These are phyloP conservation scores for Pheosia gnoma DNA, from an alignment of 2,888 invertebrate genomes.

Conservation along the genomic window DNA sequence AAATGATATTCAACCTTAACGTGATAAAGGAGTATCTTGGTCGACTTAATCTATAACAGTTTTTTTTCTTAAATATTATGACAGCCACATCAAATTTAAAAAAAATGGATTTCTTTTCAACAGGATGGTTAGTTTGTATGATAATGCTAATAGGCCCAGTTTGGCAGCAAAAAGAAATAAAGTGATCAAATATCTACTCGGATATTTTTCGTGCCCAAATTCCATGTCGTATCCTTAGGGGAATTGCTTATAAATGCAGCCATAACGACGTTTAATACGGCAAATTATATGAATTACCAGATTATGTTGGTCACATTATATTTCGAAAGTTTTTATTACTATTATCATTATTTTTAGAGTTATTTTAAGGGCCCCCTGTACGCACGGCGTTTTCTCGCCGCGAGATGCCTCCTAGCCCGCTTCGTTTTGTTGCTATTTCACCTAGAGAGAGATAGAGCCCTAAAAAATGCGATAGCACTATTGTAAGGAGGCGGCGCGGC, in stretches of 20 bases:
- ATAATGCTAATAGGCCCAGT: neutral
- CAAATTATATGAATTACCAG: conserved; percentile 65
- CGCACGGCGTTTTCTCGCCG: no score
- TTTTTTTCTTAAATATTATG: no score
- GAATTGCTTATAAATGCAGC: conserved; percentile 33
- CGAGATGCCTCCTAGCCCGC: no score
- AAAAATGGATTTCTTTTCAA: neutral
- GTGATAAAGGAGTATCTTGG: no score
- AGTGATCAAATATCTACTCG: neutral
- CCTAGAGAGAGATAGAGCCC: no score
- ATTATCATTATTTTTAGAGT: conserved; percentile 38
- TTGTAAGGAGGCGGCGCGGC: no score
- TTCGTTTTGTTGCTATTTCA: no score
- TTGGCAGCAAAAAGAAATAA: neutral
- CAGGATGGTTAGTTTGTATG: neutral
- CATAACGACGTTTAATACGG: conserved; percentile 41
- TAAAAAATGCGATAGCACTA: no score
- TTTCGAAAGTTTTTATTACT: conserved; percentile 33
- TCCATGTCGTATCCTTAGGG: conserved; percentile 26
- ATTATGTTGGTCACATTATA: conserved; percentile 52
- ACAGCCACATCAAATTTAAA: no score
- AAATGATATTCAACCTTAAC: no score
- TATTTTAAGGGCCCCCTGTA: no score
- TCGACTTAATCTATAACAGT: no score
- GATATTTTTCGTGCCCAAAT: conserved; percentile 16